phyloP scores from a whole-genome alignment of 53 echinoderm and acorn worm species.

The Actinopyga echinites region DNA sequence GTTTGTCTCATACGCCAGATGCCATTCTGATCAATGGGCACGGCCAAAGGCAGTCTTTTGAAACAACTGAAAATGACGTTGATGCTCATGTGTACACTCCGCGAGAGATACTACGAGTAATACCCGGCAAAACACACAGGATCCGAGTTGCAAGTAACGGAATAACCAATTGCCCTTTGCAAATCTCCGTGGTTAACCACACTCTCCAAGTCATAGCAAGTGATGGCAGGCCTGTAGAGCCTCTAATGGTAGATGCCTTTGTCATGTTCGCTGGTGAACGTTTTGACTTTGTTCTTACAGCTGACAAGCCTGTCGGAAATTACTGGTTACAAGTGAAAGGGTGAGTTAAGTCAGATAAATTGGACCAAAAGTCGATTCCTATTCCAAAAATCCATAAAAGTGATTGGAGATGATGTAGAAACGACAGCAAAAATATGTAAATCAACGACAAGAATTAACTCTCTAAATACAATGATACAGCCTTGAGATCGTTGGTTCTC shows the following conservation, averaged over 20 bases:
- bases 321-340: conserved; percentile 94
- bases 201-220: conserved; percentile 84
- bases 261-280: conserved; percentile 94
- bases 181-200: conserved; percentile 85
- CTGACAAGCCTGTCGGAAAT: conserved; percentile 64
- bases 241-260: conserved; percentile 61
- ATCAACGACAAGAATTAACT: too few species aligned
- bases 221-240: conserved; percentile 72
- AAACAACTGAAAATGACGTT: background rate
- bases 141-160: conserved; percentile 92
- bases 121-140: conserved; percentile 58
- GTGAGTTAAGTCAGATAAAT: background rate
- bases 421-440: too few species aligned
- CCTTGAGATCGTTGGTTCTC: too few species aligned
- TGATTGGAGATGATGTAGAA: too few species aligned
- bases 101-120: conserved; percentile 25
- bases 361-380: too few species aligned
- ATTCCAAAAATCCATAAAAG: conserved; percentile 21
- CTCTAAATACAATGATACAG: too few species aligned
- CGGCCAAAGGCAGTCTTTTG: conserved; percentile 55
- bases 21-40: conserved; percentile 90
- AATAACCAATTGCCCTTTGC: conserved; percentile 85
- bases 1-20: conserved; percentile 65
- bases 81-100: background rate
- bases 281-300: conserved; percentile 82